phyloP scores from a whole-genome alignment of 2,797 vertebrate species.

The Knipowitschia caucasica region DNA sequence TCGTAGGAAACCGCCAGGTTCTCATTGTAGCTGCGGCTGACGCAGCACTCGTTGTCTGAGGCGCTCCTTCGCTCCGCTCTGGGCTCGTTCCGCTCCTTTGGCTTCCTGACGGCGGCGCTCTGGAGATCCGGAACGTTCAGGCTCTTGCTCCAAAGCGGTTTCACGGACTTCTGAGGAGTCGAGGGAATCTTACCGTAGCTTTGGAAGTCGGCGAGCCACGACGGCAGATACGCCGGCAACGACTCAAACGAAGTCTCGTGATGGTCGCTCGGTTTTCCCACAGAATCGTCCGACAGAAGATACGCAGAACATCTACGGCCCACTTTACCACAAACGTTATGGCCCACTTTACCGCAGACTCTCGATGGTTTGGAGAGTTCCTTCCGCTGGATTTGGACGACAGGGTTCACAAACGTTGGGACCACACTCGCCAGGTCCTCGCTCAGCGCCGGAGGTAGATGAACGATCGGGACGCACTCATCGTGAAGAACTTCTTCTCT shows the following conservation, averaged over 20 bases:
- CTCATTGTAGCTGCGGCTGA: conserved; percentile 24
- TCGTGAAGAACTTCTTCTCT: conserved; percentile 12
- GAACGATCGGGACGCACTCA: conserved; percentile 7
- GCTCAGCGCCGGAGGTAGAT: conserved; percentile 11
- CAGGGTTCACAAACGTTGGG: neutral
- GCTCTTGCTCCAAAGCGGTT: neutral
- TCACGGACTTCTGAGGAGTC: conserved; percentile 43
- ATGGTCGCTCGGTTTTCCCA: conserved; percentile 12
- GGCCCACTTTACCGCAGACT: neutral
- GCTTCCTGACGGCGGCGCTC: conserved; percentile 8
- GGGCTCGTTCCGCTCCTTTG: conserved; percentile 46
- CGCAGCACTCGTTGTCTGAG: conserved; percentile 59
- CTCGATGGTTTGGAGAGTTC: conserved; percentile 8
- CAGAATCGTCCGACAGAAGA: conserved; percentile 11
- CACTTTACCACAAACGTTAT: neutral
- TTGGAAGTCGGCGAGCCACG: conserved; percentile 69
- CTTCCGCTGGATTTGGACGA: conserved; percentile 7
- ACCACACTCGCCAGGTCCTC: conserved; percentile 16
- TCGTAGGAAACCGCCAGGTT: conserved; percentile 17
- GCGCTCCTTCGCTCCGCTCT: conserved; percentile 43
- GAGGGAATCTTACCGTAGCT: conserved; percentile 52
- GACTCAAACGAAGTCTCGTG: conserved; percentile 68
- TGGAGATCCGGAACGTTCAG: conserved; percentile 39
- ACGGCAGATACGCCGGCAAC: conserved; percentile 67
- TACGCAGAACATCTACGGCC: neutral